phyloP scores from a whole-genome alignment of 2,113 vertebrate genomes.

The Vireo altiloquus region DNA sequence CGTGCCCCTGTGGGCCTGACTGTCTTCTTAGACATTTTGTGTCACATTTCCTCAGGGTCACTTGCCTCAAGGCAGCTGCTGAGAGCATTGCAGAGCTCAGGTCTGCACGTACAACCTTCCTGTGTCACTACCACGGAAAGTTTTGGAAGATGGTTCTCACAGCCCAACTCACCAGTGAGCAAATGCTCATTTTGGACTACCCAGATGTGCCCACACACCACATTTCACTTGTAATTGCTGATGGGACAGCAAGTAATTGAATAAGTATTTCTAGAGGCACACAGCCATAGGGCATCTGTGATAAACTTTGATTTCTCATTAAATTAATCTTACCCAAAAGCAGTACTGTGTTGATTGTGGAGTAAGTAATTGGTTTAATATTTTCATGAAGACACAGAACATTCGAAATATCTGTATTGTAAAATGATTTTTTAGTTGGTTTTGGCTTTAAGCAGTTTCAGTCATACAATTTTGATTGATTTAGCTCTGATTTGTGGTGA shows the following conservation, averaged over 20 bases:
- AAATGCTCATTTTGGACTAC: background rate
- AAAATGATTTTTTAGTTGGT: background rate
- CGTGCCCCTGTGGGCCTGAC: background rate
- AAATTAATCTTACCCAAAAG: background rate
- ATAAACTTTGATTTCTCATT: background rate
- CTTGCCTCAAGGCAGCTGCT: slow-evolving; percentile 37
- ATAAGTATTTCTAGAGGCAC: background rate
- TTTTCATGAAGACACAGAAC: background rate
- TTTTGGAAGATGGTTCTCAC: slow-evolving; percentile 58
- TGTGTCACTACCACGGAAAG: slow-evolving; percentile 1
- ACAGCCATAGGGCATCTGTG: background rate
- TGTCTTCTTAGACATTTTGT: slow-evolving; percentile 8
- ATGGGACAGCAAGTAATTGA: background rate
- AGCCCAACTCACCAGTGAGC: background rate
- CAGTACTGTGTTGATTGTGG: background rate
- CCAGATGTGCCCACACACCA: background rate
- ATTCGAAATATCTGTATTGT: background rate
- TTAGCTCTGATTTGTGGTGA: background rate
- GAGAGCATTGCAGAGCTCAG: slow-evolving; percentile 4
- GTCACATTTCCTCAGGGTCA: slow-evolving; percentile 41
- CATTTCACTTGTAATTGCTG: background rate
- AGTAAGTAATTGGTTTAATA: background rate
- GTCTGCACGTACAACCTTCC: slow-evolving; percentile 48
- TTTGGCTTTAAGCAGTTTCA: background rate
- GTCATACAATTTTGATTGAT: background rate